Evolutionary conservation across 2,113 vertebrate species (phyloP), one percentile per base, ranked within the genome.

Genomic region (Eonycteris spelaea): DNA sequence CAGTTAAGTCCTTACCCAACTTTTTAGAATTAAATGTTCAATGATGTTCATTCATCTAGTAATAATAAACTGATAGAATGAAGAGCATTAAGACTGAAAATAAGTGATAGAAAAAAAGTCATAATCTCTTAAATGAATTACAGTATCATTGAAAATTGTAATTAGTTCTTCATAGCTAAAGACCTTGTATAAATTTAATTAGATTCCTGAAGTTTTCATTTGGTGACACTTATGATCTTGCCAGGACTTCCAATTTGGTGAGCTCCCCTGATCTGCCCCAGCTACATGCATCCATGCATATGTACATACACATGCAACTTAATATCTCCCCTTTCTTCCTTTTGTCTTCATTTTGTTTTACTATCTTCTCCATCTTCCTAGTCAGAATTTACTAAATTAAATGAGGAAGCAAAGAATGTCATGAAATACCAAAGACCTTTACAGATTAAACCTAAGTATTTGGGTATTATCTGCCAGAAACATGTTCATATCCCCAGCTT

Each of bases 41-140:
- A 51, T 68, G 33, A 35, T 84, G 53, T 59, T 28, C 35, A 19
- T 67, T 91, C n/a, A 53, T 93, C 43, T 84, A 80, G 53, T 57
- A 70, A 61, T 80, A 74, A 28, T 71, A 40, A 90, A 67, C 35
- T 67, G 48, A 55, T 83, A 71, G 14, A 53, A 73, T 83, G 21
- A 85, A 95, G 73, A 82, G 26, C 67, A 35, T 75, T 86, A 71
- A 95, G 86, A 74, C 18, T 65, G 45, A 75, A 91, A 74, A 84
- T 51, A 70, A 90, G 38, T 94, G 67, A 45, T 91, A 33, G 57
- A 43, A 53, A 28, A 73, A 90, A 80, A 57, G 33, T 90, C 53
- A 21, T 68, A n/a, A 24, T 53, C 48, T 83, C 30, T 86, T 83
- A 67, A 93, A 74, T 35, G 15, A 65, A 75, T 82, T 75, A 86